Conservation (phyloP, 2,797 vertebrate species). For the Bradypus variegatus region DNA sequence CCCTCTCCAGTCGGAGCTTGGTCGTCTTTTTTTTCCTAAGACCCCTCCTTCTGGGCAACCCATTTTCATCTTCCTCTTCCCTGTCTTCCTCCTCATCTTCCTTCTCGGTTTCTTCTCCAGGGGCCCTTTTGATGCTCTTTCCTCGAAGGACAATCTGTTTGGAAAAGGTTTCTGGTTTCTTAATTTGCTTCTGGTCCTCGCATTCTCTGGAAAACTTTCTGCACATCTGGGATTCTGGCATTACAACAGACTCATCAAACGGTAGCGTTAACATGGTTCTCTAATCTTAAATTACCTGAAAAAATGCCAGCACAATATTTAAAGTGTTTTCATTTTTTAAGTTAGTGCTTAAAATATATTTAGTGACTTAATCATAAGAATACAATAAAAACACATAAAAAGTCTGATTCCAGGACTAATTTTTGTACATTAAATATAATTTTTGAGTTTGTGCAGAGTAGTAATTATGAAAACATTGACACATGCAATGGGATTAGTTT, state of each 20-base stretch:
- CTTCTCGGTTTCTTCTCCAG: slow-evolving; percentile 83
- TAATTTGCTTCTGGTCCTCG: slow-evolving; percentile 82
- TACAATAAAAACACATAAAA: slow-evolving; percentile 20
- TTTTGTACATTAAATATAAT: slow-evolving; percentile 39
- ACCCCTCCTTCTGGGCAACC: slow-evolving; percentile 84
- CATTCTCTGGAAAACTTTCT: slow-evolving; percentile 89
- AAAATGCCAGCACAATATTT: slow-evolving; percentile 76
- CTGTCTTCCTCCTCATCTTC: slow-evolving; percentile 84
- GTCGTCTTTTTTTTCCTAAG: slow-evolving; percentile 91
- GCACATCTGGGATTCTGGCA: slow-evolving; percentile 92
- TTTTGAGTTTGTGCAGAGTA: slow-evolving; percentile 35
- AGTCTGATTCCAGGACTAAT: not conserved
- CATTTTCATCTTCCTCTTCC: slow-evolving; percentile 88
- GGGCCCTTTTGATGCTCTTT: slow-evolving; percentile 79
- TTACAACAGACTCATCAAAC: slow-evolving; percentile 92
- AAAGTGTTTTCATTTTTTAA: slow-evolving; percentile 71
- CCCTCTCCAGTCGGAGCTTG: slow-evolving; percentile 84
- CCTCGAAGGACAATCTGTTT: slow-evolving; percentile 79
- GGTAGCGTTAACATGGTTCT: slow-evolving; percentile 94
- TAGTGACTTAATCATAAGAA: slow-evolving; percentile 49
- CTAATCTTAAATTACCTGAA: slow-evolving; percentile 78
- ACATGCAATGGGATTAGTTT: slow-evolving; percentile 48
- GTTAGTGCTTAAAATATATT: slow-evolving; percentile 63
- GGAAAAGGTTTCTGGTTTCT: slow-evolving; percentile 79
- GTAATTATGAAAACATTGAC: slow-evolving; percentile 51